Base-by-base conservation (phyloP, 1,140 invertebrate species). In the Lysiphlebus fabarum region DNA sequence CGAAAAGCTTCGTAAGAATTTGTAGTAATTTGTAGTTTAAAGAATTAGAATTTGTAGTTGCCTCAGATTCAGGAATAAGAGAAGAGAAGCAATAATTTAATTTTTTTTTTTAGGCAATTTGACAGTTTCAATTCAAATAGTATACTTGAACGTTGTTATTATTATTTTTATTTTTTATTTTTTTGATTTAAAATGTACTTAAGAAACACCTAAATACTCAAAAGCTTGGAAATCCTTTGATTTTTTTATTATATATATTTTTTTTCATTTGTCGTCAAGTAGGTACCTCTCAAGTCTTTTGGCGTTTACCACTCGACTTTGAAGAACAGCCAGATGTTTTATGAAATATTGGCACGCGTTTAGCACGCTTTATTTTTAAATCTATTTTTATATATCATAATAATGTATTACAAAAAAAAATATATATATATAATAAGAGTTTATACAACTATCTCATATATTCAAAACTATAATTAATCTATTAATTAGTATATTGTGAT, bases 261-360 rank as follows among this genome's bases (percentile, higher is more conserved):
- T 53, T 53, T 14, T 44, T 17, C 45, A 10, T 37, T 14, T 45
- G 7, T 36, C 7, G n/a, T 51, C n/a, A 17, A 11, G 34, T 36
- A 59, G 54, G 58, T 59, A 34, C 44, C 44, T 37, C 58, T 54
- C 45, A 41, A 59, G 53, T 10, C 37, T 10, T 38, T 37, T 14
- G 36, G 45, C 47, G 51, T 51, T 17, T 38, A 34, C 55, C 51
- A 54, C 58, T 59, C 51, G 58, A 59, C 43, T 59, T 40, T 58
- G 51, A 49, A 54, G 37, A 40, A 53, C 40, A 36, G 58, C 58
- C 58, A 59, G 58, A 59, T 59, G 58, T 59, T 59, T 59, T 47
- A 4, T 40, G 33, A 17, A 42, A 47, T 37, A 48, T 59, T 59
- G 58, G 58, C 58, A 59, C 58, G 58, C 58, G 58, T 48, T 53